Evolutionary conservation across 2,888 invertebrate species (phyloP), one percentile per base, ranked within the genome.

Genomic region (Philonicus albiceps): DNA sequence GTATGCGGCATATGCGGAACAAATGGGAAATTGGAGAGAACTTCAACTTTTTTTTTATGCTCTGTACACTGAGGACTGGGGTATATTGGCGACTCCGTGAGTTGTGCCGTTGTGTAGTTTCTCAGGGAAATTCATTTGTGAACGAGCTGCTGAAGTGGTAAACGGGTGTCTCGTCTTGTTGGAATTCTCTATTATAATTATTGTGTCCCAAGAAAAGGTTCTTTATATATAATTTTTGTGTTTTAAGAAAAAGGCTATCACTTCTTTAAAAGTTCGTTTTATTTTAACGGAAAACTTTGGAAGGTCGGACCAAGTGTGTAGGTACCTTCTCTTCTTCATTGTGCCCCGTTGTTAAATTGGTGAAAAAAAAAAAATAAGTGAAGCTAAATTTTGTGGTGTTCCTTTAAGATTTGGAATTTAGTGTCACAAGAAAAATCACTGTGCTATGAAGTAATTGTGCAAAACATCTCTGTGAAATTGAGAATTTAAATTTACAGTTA

Each of bases 121-220:
- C 64, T 64, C 64, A 64, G 19, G 49, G 27, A 76, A 76, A 78
- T 30, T 78, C 78, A 78, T 78, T 78, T 49, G 78, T 27, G 78
- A 30, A 27, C 30, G 78, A 78, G 78, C 78, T 78, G 78, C 27
- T 78, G 78, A 43, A 27, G 78, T 19, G 22, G 78, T 27, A 22
- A 64, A 64, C 64, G 64, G 64, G 22, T 22, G 64, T 19, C 64
- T 27, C n/a, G 22, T 64, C 27, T 19, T 64, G 11, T 64, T 64
- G 27, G 27, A 64, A 64, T 22, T 64, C 27, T 64, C 64, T 64
- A 64, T 4, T 64, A 27, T 4, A 64, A 64, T 64, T 64, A 13
- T 27, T 22, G 64, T 64, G 64, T 22, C 64, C 64, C 27, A 64
- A 64, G 22, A 13, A 27, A 22, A 64, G 64, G 64, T 64, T 64